phyloP scores from a whole-genome alignment of 2,797 vertebrate species.

The Buceros bicornis region DNA sequence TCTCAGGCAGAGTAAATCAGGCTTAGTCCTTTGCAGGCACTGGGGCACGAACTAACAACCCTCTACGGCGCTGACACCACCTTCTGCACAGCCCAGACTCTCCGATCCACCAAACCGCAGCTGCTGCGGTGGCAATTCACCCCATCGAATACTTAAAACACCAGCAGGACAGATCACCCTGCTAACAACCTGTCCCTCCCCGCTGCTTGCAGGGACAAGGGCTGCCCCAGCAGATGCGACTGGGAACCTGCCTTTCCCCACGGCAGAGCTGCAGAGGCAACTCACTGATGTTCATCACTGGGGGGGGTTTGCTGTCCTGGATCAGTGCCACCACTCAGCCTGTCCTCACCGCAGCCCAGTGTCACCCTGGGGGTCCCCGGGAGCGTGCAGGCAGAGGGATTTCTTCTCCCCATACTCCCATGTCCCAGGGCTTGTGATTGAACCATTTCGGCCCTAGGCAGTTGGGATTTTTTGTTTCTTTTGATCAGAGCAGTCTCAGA shows the following conservation, averaged over 20 bases:
- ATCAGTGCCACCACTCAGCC: background rate
- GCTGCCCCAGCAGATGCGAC: background rate
- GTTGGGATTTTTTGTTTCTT: background rate
- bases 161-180: background rate
- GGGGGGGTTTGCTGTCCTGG: background rate
- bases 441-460: background rate
- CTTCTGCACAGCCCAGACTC: background rate
- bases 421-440: background rate
- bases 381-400: background rate
- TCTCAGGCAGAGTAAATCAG: background rate
- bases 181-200: background rate
- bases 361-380: background rate
- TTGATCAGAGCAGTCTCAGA: background rate
- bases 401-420: background rate
- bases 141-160: background rate
- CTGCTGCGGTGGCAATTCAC: background rate
- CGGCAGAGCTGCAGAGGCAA: fast-evolving
- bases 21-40: background rate
- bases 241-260: background rate
- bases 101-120: fast-evolving
- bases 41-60: background rate
- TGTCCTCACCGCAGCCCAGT: fast-evolving
- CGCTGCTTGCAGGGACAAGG: background rate
- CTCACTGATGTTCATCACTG: background rate
- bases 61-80: background rate